Conservation (phyloP, 2,113 vertebrate genomes). For the Myrmecophaga tridactyla region DNA sequence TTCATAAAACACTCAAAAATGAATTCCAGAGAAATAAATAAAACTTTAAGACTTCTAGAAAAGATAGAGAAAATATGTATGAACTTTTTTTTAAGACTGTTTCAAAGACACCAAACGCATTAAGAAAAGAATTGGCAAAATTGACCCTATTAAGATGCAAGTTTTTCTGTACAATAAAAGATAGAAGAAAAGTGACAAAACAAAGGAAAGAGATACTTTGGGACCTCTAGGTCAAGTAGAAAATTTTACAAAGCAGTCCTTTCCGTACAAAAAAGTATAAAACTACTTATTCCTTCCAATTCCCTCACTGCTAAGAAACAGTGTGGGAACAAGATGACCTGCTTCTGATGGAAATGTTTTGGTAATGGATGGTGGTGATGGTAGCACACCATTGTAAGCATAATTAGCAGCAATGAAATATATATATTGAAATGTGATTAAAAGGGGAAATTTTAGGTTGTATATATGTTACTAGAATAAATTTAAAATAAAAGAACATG, state of each 20-base stretch:
- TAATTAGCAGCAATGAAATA: too few relatives aligned
- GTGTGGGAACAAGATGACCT: background rate
- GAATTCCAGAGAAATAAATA: background rate
- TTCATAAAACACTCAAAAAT: background rate
- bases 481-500: too few relatives aligned
- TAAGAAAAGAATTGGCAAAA: background rate
- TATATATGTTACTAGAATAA: too few relatives aligned
- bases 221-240: background rate
- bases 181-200: background rate
- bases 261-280: background rate
- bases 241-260: background rate
- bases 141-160: background rate
- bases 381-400: too few relatives aligned
- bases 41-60: background rate
- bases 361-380: too few relatives aligned
- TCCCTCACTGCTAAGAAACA: background rate
- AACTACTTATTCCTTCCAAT: background rate
- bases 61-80: background rate
- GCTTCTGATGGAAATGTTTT: too few relatives aligned
- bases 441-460: too few relatives aligned
- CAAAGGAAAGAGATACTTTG: background rate
- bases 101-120: background rate
- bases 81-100: background rate
- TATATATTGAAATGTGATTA: too few relatives aligned
- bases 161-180: background rate